Evolutionary conservation across 2,113 vertebrate genomes (phyloP), one percentile per base, ranked within the genome.

Genomic region (Hypomesus transpacificus): DNA sequence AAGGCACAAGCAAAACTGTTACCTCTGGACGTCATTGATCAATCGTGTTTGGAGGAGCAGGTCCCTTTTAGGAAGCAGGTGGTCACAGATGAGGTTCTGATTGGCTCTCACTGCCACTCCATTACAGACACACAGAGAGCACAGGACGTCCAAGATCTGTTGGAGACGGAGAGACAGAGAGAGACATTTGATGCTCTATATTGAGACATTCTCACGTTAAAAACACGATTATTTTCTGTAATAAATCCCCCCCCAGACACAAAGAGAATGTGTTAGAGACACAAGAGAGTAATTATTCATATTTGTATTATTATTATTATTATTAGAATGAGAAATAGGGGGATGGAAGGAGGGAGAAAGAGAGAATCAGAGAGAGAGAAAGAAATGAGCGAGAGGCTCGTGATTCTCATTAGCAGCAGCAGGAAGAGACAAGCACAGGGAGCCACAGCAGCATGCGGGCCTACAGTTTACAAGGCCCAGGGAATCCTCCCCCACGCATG

Each of bases 1-100:
- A 7, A 7, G 7, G 31, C 31, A 4, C 4, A 6, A 6, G 7
- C 7, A 7, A 34, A 46, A 46, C 61, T 39, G 16, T 70, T 92
- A 98, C 97, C 97, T 98, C 80, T 96, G 96, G 79, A 98, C 97
- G 79, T 97, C 93, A 73, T 98, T 98, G 82, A 98, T 94, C 81
- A 98, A 85, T 74, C 94, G 93, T 21, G 96, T 97, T 88, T 98
- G 97, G 62, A 98, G 90, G 22, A 98, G 93, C 76, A 98, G 89
- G 80, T 98, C 96, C 88, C 96, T 94, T 82, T 89, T 93, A 74
- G 97, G 96, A 69, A 98, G 93, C 69, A 98, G 89, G 88, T 97
- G 94, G 85, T 98, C 97, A 90, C 95, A 95, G 80, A 98, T 98
- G 69, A 97, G 90, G 77, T 98, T 98, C 79, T 98, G 97, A 89